These are phyloP conservation scores for Augiades crinisus DNA, from an alignment of 2,888 invertebrate species.

Conservation along the genomic window DNA sequence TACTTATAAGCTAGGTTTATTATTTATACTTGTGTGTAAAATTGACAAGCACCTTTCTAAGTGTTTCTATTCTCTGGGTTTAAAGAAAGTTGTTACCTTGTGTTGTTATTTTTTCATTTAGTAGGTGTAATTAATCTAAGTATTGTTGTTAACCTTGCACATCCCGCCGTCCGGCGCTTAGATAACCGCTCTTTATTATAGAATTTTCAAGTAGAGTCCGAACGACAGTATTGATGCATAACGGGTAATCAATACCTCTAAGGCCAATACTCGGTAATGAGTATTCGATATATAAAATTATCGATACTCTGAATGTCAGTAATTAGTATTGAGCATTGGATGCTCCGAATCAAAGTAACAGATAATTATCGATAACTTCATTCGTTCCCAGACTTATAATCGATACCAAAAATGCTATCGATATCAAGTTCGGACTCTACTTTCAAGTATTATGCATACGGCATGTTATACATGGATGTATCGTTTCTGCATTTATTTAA, in stretches of 20 bases:
- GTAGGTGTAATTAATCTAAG: conserved; percentile 8
- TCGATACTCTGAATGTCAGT: no score
- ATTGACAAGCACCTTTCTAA: background rate
- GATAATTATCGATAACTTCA: no score
- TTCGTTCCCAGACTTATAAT: no score
- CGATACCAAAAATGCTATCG: no score
- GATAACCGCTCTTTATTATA: conserved; percentile 20
- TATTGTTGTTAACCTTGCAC: conserved; percentile 7
- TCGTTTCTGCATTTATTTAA: conserved; percentile 40
- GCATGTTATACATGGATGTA: conserved; percentile 35
- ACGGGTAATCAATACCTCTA: no score
- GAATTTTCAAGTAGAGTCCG: conserved; percentile 29
- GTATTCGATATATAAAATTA: no score
- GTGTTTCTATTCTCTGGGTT: background rate
- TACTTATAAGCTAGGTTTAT: background rate
- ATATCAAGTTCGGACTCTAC: no score
- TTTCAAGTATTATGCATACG: conserved; percentile 31
- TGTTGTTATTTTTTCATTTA: background rate
- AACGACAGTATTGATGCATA: no score
- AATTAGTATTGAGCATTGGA: no score
- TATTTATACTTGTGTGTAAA: background rate
- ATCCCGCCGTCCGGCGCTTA: background rate
- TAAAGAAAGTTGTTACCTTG: conserved; percentile 1
- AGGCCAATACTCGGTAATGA: no score
- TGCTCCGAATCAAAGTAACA: no score